These are phyloP conservation scores for Corvus moneduloides DNA, from an alignment of 2,113 vertebrate species.

Conservation along the genomic window DNA sequence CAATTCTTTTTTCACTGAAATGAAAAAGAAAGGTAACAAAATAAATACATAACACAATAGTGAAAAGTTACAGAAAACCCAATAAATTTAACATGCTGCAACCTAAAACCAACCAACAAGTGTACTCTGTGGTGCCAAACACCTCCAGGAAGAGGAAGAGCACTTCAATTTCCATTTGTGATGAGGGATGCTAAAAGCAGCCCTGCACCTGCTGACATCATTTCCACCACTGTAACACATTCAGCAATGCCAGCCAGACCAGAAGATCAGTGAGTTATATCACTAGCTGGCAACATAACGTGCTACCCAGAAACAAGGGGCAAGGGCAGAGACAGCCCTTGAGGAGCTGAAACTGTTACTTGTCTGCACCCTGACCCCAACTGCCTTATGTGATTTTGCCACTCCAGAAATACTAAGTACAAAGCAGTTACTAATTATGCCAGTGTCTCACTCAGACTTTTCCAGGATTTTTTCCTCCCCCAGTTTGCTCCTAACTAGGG, in stretches of 20 bases:
- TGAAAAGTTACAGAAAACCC: neutral
- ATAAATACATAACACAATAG: neutral
- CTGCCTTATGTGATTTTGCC: neutral
- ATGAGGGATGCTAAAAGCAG: neutral
- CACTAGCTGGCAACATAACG: neutral
- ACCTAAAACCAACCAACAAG: neutral
- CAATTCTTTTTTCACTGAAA: neutral
- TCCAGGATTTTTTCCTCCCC: neutral
- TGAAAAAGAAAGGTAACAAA: neutral
- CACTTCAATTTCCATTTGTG: neutral
- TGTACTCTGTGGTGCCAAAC: neutral
- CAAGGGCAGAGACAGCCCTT: rapidly evolving
- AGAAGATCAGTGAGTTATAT: neutral
- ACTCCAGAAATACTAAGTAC: neutral
- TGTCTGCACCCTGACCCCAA: neutral
- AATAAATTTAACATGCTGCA: neutral
- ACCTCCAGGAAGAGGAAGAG: neutral
- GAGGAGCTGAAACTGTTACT: neutral
- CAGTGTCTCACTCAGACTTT: neutral
- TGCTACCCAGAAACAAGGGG: neutral
- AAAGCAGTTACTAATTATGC: neutral
- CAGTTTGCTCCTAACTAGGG: neutral
- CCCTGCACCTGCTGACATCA: neutral
- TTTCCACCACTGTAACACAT: neutral
- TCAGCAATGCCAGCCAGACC: neutral